Evolutionary conservation across 1,140 invertebrate genomes (phyloP).

Genomic region (Scaptomyza hsui): DNA sequence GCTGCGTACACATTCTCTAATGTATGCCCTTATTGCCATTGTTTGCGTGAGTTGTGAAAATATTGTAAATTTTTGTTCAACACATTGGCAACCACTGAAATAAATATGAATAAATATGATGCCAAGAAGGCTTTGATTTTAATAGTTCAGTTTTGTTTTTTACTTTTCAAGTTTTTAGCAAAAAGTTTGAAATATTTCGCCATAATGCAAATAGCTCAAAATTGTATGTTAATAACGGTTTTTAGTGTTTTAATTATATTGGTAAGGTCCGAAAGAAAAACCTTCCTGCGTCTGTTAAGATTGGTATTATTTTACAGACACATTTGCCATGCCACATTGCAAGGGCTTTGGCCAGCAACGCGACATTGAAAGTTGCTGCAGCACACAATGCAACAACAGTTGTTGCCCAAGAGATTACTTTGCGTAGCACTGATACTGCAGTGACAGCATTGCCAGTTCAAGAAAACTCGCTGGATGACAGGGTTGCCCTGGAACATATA

Average conservation of each 20-base stretch:
- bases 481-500: not conserved
- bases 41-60: conserved; percentile 18
- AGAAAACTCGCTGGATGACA: not conserved
- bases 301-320: not conserved
- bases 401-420: not conserved
- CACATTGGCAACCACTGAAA: too few species aligned
- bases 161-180: not conserved
- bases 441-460: not conserved
- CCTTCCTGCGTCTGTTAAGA: not conserved
- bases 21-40: conserved; percentile 16
- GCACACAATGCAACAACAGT: not conserved
- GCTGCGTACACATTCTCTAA: conserved; percentile 25
- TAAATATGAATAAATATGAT: too few species aligned
- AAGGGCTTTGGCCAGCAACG: not conserved
- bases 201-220: not conserved
- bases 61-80: conserved; percentile 49
- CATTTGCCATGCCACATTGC: not conserved
- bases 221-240: not conserved
- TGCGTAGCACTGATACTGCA: not conserved
- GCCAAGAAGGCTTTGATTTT: not conserved
- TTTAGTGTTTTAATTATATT: not conserved
- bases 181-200: not conserved
- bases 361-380: not conserved
- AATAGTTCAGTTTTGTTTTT: too few species aligned
- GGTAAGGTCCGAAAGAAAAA: not conserved